phyloP scores from a whole-genome alignment of 1,140 invertebrate species.

The Zaprionus ghesquierei region DNA sequence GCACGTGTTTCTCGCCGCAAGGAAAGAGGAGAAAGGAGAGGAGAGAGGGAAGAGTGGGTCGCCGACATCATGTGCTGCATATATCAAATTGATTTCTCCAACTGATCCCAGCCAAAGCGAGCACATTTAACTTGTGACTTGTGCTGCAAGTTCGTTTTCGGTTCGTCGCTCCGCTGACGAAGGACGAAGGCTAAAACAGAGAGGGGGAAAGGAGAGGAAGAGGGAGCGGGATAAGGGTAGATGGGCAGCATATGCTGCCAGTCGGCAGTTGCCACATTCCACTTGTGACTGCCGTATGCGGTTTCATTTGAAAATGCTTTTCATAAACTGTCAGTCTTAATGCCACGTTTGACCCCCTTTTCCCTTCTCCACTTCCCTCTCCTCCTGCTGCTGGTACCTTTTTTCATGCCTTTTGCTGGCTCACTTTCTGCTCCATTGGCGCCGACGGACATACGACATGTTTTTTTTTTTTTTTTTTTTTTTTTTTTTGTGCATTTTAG shows the following conservation, averaged over 20 bases:
- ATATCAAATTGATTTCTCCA: constrained; percentile 57
- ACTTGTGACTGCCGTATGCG: neutral
- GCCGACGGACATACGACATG: neutral
- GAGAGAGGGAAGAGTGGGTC: neutral
- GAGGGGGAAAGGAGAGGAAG: no score
- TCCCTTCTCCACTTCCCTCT: rapidly evolving
- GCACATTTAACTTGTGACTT: constrained; percentile 27
- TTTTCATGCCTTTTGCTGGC: neutral
- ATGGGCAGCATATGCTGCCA: neutral
- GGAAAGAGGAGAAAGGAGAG: no score
- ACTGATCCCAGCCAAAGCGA: constrained; percentile 22
- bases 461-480: no score
- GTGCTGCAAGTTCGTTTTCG: neutral
- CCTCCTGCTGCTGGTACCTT: neutral
- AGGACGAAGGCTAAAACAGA: neutral
- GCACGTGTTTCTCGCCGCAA: no score
- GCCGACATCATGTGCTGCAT: constrained; percentile 18
- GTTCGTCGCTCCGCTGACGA: neutral
- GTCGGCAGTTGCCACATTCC: neutral
- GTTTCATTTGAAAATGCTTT: constrained; percentile 23
- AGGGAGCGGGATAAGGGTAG: neutral
- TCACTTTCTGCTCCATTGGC: neutral
- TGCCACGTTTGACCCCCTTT: constrained; percentile 1
- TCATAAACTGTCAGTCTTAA: constrained; percentile 33
- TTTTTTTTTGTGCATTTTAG: constrained; percentile 6